Base-by-base conservation (phyloP, 64 coral and sea anemone genomes). In the Stichodactyla helianthus region DNA sequence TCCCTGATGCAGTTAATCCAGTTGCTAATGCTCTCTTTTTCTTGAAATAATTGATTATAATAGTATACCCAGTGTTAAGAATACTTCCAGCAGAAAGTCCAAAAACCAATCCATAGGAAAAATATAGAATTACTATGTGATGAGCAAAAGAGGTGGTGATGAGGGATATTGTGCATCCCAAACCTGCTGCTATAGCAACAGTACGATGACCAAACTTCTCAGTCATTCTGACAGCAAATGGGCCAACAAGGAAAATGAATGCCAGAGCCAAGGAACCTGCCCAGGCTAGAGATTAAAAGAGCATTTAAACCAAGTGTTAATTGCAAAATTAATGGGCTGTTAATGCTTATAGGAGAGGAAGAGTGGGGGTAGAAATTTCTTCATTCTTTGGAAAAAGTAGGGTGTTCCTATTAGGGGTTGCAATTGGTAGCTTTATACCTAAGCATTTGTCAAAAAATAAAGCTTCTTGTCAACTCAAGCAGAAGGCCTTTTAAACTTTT, bases 1-100 rank as follows among this genome's bases (percentile, higher is more conserved):
- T 67, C 16, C 92, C 92, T 79, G 87, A 93, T 4, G 87, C 83
- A 63, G 84, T 26, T 55, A 93, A 58, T 6, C 92, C 92, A 89
- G 88, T 89, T 59, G 92, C 92, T 52, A 86, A 51, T 50, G 92
- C 77, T 55, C 50, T 71, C 17, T 67, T 71, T 56, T 89, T 93
- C 15, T 61, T 35, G 59, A 89, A 89, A 83, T 89, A 89, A 54
- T 19, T 60, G 0, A 74, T 84, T 0, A 55, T 61, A 55, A 74
- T 59, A 19, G 71, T 58, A 65, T 86, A 93, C 10, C 51, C 77
- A 6, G 92, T 83, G 15, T 85, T 84, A 86, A 86, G 85, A 6
- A 93, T 62, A 79, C 76, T 88, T 44, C 87, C 68, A 58, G 71
- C 52, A 51, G 31, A 76, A 84, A 52, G 7, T 5, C 88, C 88